Conservation (phyloP, 1,140 invertebrate genomes). For the Drosophila equinoxialis region DNA sequence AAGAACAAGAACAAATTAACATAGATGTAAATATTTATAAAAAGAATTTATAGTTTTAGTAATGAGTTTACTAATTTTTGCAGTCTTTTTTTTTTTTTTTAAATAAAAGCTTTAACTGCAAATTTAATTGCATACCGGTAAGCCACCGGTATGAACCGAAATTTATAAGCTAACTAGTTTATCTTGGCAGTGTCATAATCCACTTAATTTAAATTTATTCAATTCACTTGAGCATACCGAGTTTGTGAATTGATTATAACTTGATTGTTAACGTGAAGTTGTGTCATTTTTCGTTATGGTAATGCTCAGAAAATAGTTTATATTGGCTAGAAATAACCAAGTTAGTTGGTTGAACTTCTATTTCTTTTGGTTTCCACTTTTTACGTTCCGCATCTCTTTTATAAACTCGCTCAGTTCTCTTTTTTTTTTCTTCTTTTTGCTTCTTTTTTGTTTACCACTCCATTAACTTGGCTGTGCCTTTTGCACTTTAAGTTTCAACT, state of each 20-base stretch:
- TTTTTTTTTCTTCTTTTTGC: slow-evolving; percentile 32
- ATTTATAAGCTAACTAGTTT: too few relatives aligned
- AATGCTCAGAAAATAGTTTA: not conserved
- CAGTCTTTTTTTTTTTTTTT: too few relatives aligned
- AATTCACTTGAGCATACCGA: not conserved
- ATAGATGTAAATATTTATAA: too few relatives aligned
- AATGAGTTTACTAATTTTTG: too few relatives aligned
- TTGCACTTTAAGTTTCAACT: slow-evolving; percentile 71
- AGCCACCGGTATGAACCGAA: too few relatives aligned
- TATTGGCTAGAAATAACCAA: slow-evolving; percentile 27
- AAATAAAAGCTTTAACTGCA: too few relatives aligned
- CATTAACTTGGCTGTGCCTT: slow-evolving; percentile 77
- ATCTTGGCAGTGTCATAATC: too few relatives aligned
- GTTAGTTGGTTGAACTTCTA: slow-evolving; percentile 57
- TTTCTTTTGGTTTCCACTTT: slow-evolving; percentile 24
- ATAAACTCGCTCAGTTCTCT: slow-evolving; percentile 15
- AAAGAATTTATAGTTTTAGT: too few relatives aligned
- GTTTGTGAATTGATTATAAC: not conserved
- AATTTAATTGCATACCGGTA: too few relatives aligned
- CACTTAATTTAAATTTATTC: too few relatives aligned
- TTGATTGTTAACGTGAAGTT: not conserved
- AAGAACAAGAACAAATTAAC: too few relatives aligned
- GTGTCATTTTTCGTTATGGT: not conserved
- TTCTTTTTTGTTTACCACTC: slow-evolving; percentile 57
- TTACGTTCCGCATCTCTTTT: not conserved